Evolutionary conservation across 2,888 invertebrate species (phyloP), one percentile per base, ranked within the genome.

Genomic region (Acleris cristana): DNA sequence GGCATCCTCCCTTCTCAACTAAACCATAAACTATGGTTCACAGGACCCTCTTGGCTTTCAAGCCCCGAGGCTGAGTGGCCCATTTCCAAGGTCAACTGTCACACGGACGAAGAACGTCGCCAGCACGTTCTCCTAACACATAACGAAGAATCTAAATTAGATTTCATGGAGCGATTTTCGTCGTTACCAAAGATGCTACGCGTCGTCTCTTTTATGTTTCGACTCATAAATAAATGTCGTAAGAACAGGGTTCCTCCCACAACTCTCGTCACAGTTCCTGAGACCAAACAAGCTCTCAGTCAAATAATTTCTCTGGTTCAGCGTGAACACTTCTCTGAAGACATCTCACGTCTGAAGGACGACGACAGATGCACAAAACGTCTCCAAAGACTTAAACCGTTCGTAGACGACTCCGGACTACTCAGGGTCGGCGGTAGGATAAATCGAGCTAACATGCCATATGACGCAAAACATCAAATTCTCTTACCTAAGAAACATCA

Each of bases 401-500:
- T 49, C 19, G 0, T 49, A 18, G 49, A 49, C 49, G 23, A 52
- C 14, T 40, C 51, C 19, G 52, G 40, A 16, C 23, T 53, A 6
- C 16, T 61, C 5, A 51, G 61, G 8, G 44, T 61, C 21, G 61
- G 61, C 21, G 61, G 61, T 8, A 16, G 61, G 44, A 14, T 53
- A 40, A 52, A 19, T 3, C 4, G 19, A 4, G n/a, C 61, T 16
- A 53, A 53, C 53, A 12, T 61, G 2, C 23, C 34, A 2, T 61
- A 51, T 21, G 40, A 52, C 44, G 19, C 10, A 40, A 21, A 30
- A 1, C 52, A 62, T 51, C 62, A 53, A 18, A 54, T 62, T 12
- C 5, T 54, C 1, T 54, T 62, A 23, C 62, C 62, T 2, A 30
- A 44, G 4, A 18, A 10, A 7, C 49, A 56, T 40, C 51, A 51